Conservation (phyloP, 2,797 vertebrate genomes). For the Mycteria americana region DNA sequence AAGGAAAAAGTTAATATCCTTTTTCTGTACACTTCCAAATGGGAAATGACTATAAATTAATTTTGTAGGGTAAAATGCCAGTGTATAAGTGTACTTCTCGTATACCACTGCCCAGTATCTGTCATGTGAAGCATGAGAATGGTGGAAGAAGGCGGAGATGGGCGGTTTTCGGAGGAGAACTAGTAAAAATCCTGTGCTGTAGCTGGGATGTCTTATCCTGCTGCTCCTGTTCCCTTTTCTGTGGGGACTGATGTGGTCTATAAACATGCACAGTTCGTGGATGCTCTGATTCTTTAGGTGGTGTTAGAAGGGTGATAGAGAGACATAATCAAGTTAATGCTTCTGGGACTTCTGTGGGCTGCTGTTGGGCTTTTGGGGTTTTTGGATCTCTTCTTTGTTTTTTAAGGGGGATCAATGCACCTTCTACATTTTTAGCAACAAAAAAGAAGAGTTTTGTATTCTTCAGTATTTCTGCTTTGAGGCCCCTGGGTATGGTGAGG, state of each 20-base stretch:
- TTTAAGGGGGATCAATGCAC: background rate
- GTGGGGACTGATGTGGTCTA: background rate
- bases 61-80: background rate
- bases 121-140: rapidly evolving
- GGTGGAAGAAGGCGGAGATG: background rate
- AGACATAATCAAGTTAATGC: too few relatives aligned
- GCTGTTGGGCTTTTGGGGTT: background rate
- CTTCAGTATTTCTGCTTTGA: background rate
- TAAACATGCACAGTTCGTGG: rapidly evolving
- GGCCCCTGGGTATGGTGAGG: too few relatives aligned
- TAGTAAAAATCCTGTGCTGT: background rate
- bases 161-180: background rate
- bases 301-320: background rate
- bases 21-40: background rate
- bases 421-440: background rate
- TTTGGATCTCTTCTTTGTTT: background rate
- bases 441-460: background rate
- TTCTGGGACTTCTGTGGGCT: background rate
- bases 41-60: background rate
- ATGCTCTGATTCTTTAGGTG: background rate
- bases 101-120: background rate
- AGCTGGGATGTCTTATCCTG: background rate
- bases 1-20: background rate
- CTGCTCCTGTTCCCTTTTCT: background rate
- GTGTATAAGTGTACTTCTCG: background rate